Evolutionary conservation across 2,113 vertebrate species (phyloP), one percentile per base, ranked within the genome.

Genomic region (Phylloscopus trochiloides): DNA sequence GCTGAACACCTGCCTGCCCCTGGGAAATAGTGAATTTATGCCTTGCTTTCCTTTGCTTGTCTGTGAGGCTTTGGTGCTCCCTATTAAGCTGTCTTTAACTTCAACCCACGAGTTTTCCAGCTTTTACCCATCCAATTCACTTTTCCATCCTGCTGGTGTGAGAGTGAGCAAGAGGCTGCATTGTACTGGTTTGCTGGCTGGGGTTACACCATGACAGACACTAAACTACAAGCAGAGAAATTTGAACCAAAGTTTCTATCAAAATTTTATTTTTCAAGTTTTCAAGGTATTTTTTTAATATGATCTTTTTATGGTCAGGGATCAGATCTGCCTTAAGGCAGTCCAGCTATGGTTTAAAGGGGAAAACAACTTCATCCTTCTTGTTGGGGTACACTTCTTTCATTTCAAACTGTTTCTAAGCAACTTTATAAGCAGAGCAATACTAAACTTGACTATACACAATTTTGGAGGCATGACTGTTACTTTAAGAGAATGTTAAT

Each of bases 31-130:
- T 14, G 28, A 38, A 47, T 38, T 13, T 2, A 22, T 28, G 38
- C 40, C 28, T 63, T 54, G 13, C 1, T 63, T 55, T 38, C 3
- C 22, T 47, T 54, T 38, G 40, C 22, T 40, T n/a, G 7, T 32
- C 15, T 47, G 68, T 40, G 28, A 32, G 9, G 15, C 15, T 63
- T 47, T 47, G 22, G 4, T 55, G 38, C 12, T 50, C 20, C 9
- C 11, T 21, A 17, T 47, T 57, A 42, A 79, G 50, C 17, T 55
- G 48, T 12, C 42, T 55, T 32, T 26, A 34, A 31, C 55, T 38
- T 50, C 29, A 42, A 31, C 29, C 8, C 29, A 40, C 0, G 0
- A 12, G 7, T 31, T 57, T 57, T 57, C 14, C 43, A 50, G 26
- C 17, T 66, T 51, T 58, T 28, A 43, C 36, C 5, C 1, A 14